Conservation (phyloP, 2,888 invertebrate genomes). For the Physocephala rufipes region DNA sequence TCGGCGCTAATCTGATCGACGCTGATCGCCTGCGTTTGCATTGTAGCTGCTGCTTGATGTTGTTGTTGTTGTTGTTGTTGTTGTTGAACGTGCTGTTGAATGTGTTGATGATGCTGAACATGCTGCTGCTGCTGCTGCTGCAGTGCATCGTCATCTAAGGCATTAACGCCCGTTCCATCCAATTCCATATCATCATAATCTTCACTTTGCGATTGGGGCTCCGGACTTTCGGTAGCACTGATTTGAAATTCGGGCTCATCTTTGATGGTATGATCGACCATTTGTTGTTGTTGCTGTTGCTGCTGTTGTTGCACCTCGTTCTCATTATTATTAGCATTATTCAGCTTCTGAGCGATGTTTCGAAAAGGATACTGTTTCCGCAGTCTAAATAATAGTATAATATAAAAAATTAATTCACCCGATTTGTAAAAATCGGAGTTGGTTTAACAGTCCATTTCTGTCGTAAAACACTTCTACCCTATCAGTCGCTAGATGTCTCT, state of each 20-base stretch:
- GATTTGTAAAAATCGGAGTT: too few relatives aligned
- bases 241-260: conserved; percentile 60
- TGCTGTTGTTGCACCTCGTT: conserved; percentile 17
- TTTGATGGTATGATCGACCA: conserved; percentile 53
- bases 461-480: too few relatives aligned
- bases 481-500: too few relatives aligned
- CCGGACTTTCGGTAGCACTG: conserved; percentile 53
- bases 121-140: conserved; percentile 48
- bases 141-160: conserved; percentile 54
- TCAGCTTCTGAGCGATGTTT: conserved; percentile 42
- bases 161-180: conserved; percentile 52
- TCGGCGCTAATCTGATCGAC: conserved; percentile 62
- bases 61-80: conserved; percentile 46
- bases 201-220: conserved; percentile 56
- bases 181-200: conserved; percentile 61
- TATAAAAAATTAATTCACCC: too few relatives aligned
- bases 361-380: conserved; percentile 63
- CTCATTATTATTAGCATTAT: conserved; percentile 16
- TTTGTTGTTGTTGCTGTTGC: conserved; percentile 38
- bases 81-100: conserved; percentile 50
- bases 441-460: too few relatives aligned
- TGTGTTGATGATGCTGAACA: conserved; percentile 46
- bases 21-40: conserved; percentile 59
- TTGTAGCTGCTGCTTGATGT: conserved; percentile 49
- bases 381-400: conserved; percentile 49